Evolutionary conservation across 2,888 invertebrate species (phyloP).

Genomic region (Nomada lathburiana): DNA sequence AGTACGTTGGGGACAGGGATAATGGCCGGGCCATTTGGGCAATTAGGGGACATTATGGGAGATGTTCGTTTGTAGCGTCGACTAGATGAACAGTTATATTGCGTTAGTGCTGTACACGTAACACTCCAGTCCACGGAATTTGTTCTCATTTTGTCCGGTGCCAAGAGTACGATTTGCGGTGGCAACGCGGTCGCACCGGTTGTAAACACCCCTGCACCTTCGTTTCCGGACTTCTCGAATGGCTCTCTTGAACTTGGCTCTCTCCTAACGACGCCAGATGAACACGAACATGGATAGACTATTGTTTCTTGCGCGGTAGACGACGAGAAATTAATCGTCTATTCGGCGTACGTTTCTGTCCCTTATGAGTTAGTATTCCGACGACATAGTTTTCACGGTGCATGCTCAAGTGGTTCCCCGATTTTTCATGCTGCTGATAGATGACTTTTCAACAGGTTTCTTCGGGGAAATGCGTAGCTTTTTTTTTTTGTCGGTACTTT

Average conservation of each 20-base stretch:
- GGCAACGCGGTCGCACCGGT: slow-evolving; percentile 37
- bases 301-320: not conserved
- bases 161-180: slow-evolving; percentile 49
- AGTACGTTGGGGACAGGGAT: slow-evolving; percentile 25
- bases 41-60: slow-evolving; percentile 44
- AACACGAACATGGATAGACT: not conserved
- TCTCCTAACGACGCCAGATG: not conserved
- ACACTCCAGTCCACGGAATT: slow-evolving; percentile 23
- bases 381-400: not conserved
- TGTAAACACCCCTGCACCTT: slow-evolving; percentile 37
- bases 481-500: not conserved
- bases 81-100: slow-evolving; percentile 55
- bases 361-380: not conserved
- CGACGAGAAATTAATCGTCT: not conserved
- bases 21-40: slow-evolving; percentile 37
- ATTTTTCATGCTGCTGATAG: not conserved
- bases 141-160: slow-evolving; percentile 42
- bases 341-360: not conserved
- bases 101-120: slow-evolving; percentile 17
- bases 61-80: slow-evolving; percentile 15
- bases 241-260: slow-evolving; percentile 49
- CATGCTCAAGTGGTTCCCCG: not conserved
- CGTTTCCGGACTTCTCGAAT: slow-evolving; percentile 51
- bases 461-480: not conserved
- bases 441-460: not conserved